phyloP scores from a whole-genome alignment of 2,888 invertebrate species.

The Acleris sparsana region DNA sequence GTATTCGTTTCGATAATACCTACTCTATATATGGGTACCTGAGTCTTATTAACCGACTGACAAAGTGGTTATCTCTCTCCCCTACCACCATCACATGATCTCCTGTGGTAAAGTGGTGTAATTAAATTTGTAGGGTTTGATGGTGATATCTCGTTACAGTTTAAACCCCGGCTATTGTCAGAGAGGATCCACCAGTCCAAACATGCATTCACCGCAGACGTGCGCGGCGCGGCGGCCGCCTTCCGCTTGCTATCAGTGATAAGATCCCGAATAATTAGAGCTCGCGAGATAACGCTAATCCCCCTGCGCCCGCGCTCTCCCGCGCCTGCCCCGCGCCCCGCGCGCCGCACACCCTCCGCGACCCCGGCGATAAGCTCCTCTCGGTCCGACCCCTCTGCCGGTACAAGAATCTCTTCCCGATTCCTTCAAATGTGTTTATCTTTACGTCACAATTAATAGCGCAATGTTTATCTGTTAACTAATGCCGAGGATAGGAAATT shows the following conservation, averaged over 20 bases:
- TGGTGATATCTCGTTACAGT: too few species aligned
- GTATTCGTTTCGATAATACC: too few species aligned
- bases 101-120: too few species aligned
- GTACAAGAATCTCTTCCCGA: background rate
- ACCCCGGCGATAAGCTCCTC: constrained; percentile 12
- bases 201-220: background rate
- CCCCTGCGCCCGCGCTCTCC: constrained; percentile 14
- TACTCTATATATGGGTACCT: too few species aligned
- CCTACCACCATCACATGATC: too few species aligned
- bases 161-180: too few species aligned
- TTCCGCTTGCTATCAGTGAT: constrained; percentile 1
- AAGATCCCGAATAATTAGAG: constrained; percentile 5
- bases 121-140: too few species aligned
- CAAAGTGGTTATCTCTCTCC: too few species aligned
- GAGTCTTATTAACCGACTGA: too few species aligned
- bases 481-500: constrained; percentile 5
- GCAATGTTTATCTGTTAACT: background rate
- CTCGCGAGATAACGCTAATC: constrained; percentile 14
- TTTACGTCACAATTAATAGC: constrained; percentile 12
- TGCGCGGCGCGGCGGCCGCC: constrained; percentile 1
- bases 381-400: background rate
- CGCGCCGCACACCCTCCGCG: constrained; percentile 4
- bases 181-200: too few species aligned
- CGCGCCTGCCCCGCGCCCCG: constrained; percentile 37
- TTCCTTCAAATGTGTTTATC: background rate